A percentile compares a stretch with the other conserved stretches of the same genome.
Conservation (phyloP, 2,888 invertebrate genomes). For the Kuschelorhynchus macadamiae region DNA sequence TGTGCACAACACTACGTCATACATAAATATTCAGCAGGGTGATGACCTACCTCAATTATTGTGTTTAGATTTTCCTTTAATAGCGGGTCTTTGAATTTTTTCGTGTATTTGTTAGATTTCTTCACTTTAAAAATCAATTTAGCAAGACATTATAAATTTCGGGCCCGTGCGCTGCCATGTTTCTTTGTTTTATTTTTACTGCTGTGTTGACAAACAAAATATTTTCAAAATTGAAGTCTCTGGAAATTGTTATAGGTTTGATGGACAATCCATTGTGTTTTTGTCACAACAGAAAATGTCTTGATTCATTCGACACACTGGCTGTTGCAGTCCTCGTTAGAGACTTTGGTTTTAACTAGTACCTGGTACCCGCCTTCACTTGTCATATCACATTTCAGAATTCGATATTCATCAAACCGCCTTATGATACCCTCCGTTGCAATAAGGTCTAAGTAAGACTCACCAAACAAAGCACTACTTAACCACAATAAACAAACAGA, state of each 20-base stretch:
- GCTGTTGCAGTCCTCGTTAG: slow-evolving; percentile 37
- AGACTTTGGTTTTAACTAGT: slow-evolving; percentile 38
- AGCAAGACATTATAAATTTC: slow-evolving; percentile 20
- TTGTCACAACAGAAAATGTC: slow-evolving; percentile 30
- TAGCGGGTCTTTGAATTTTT: slow-evolving; percentile 3
- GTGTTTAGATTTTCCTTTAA: slow-evolving; percentile 18
- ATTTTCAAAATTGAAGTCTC: slow-evolving; percentile 27
- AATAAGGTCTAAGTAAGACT: slow-evolving; percentile 18
- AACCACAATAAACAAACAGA: slow-evolving; percentile 18
- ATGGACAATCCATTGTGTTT: slow-evolving; percentile 22
- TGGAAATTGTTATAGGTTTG: slow-evolving; percentile 26
- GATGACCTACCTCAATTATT: slow-evolving; percentile 14
- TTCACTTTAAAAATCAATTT: slow-evolving; percentile 23
- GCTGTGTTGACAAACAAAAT: slow-evolving; percentile 44
- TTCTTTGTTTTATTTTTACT: slow-evolving; percentile 20
- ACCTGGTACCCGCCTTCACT: slow-evolving; percentile 36
- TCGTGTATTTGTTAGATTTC: slow-evolving; percentile 24
- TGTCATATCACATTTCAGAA: slow-evolving; percentile 33
- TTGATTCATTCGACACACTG: slow-evolving; percentile 34
- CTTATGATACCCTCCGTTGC: slow-evolving; percentile 6
- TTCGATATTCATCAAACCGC: slow-evolving; percentile 18
- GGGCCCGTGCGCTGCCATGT: slow-evolving; percentile 28
- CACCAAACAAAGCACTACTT: slow-evolving; percentile 17
- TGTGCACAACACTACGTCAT: too few species aligned
- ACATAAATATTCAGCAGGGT: too few species aligned